Evolutionary conservation across 2,113 vertebrate genomes (phyloP).

Genomic region (Gallinago paraguaiae): DNA sequence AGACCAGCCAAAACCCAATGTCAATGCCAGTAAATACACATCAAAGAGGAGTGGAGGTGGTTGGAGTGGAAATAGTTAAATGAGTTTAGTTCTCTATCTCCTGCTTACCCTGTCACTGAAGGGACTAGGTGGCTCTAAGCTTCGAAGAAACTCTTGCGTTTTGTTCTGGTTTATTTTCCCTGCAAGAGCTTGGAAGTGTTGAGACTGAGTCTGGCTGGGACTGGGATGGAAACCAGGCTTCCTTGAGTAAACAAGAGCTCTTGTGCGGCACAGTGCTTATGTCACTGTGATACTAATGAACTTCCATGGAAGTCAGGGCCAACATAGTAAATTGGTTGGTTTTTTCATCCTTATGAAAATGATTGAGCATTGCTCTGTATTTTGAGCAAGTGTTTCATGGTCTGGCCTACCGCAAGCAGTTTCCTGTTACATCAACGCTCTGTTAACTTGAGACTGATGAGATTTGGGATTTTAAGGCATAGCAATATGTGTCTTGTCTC

Average conservation of each 20-base stretch:
- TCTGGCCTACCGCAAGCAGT: background rate
- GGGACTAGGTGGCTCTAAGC: background rate
- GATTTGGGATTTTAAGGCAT: background rate
- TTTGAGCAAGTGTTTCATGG: background rate
- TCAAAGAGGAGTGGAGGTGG: background rate
- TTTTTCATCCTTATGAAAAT: background rate
- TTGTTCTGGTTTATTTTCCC: background rate
- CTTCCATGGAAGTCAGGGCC: background rate
- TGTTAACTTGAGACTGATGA: background rate
- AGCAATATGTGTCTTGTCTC: background rate
- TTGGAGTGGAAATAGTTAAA: background rate
- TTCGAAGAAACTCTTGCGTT: background rate
- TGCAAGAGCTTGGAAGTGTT: background rate
- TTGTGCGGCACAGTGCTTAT: background rate
- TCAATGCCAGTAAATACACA: background rate
- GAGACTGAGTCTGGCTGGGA: background rate
- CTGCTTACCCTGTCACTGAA: background rate
- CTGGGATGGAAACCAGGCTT: background rate
- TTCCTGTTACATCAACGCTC: rapidly evolving
- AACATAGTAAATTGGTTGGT: background rate
- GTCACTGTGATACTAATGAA: background rate
- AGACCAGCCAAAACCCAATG: background rate
- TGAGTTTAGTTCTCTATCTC: background rate
- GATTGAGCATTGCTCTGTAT: background rate
- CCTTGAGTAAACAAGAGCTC: background rate